A percentile compares a stretch with the other conserved stretches of the same genome.
These are phyloP conservation scores for Plagodis pulveraria DNA, from an alignment of 2,888 invertebrate genomes.

Conservation along the genomic window DNA sequence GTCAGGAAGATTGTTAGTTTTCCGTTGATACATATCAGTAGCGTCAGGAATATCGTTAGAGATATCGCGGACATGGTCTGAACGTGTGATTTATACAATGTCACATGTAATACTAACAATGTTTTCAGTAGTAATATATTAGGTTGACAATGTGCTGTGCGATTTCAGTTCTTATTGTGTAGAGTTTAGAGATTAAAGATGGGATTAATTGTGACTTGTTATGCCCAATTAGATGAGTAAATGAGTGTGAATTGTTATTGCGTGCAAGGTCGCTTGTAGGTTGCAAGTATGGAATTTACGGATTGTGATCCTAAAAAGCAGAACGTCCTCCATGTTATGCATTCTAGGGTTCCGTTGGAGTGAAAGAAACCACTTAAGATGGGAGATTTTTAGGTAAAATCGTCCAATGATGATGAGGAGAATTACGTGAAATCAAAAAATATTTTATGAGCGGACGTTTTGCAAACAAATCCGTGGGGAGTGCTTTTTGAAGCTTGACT, in stretches of 20 bases:
- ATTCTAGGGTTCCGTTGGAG: no score
- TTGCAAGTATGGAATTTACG: conserved; percentile 19
- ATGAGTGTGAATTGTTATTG: conserved; percentile 50
- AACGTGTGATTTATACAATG: conserved; percentile 45
- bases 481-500: no score
- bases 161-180: conserved; percentile 44
- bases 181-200: conserved; percentile 31
- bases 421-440: no score
- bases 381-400: no score
- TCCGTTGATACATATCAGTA: conserved; percentile 53
- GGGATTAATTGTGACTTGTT: conserved; percentile 35
- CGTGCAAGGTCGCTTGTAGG: conserved; percentile 53
- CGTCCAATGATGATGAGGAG: no score
- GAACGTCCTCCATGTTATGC: no score
- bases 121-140: conserved; percentile 47
- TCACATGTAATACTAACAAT: conserved; percentile 53
- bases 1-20: conserved; percentile 58
- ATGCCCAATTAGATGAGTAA: conserved; percentile 54
- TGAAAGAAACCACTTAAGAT: no score
- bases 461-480: no score
- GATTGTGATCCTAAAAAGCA: background rate
- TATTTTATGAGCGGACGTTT: no score
- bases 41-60: conserved; percentile 38
- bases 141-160: conserved; percentile 39
- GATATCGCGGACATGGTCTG: conserved; percentile 43